Base-by-base conservation (phyloP, 2,888 invertebrate species). In the Tetragonisca angustula region DNA sequence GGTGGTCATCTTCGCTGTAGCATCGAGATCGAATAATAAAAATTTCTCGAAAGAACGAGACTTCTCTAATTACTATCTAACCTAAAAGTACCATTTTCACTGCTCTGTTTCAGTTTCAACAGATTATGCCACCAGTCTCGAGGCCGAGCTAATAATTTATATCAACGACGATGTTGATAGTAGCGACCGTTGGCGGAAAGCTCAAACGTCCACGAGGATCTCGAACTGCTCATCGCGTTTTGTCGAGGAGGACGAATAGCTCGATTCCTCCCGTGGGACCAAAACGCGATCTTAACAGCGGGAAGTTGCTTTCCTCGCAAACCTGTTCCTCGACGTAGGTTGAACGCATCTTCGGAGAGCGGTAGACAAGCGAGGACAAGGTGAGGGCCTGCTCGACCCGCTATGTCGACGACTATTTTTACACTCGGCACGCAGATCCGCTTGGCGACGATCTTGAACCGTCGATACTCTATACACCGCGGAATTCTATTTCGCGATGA, bases 391-490 rank as follows among this genome's bases (percentile, higher is more conserved):
- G 72, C 68, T 69, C 56, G 72, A n/a, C 64, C 17, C 54, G 68
- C 49, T 74, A 71, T 61, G 59, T 43, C 78, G 56, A 52, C 15
- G 24, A 83, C 76, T 83, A 83, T 83, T 83, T 83, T 81, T 83
- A 76, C 81, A 36, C 80, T 15, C 43, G 75, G 49, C 61, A 62
- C 61, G 75, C 81, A 59, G 67, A 27, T 32, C 62, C 21, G 76
- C 72, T 81, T 83, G 83, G 83, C 83, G 71, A 52, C 76, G 81
- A 81, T 83, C 83, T 83, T 83, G 76, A 71, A 72, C 83, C 50
- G 27, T 27, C n/a, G 56, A n/a, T 61, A 2, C 61, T 19, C 17
- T 27, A n/a, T 9, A 11, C 27, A 64, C 17, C 17, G 5, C 62
- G 21, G 21, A n/a, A 32, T 15, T 11, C 15, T 36, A n/a, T 43